A percentile compares a stretch with the other conserved stretches of the same genome.
These are phyloP conservation scores for Anthoscopus minutus DNA, from an alignment of 2,113 vertebrate genomes.

Conservation along the genomic window DNA sequence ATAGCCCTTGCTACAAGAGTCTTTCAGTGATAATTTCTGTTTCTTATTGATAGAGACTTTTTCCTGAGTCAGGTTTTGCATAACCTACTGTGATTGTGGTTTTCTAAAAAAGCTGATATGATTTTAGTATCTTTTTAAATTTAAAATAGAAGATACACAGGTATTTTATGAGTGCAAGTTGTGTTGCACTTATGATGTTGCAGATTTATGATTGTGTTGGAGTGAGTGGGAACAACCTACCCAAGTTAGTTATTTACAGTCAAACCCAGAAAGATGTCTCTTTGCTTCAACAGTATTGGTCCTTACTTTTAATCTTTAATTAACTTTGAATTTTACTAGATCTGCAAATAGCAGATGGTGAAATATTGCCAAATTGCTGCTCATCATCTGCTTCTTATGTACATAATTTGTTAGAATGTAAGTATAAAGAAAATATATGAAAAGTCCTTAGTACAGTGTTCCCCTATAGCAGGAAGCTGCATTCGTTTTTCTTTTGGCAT, in stretches of 20 bases:
- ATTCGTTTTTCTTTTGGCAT: background rate
- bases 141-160: background rate
- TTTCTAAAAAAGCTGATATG: background rate
- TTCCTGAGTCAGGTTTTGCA: background rate
- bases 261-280: background rate
- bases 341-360: conserved; percentile 57
- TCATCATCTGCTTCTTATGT: conserved; percentile 50
- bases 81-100: background rate
- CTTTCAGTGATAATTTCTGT: background rate
- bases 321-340: conserved; percentile 45
- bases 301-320: conserved; percentile 50
- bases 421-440: background rate
- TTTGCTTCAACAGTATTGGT: background rate
- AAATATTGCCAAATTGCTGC: conserved; percentile 35
- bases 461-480: background rate
- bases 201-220: background rate
- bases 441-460: background rate
- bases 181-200: background rate
- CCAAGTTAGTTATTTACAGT: background rate
- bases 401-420: conserved; percentile 22
- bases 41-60: background rate
- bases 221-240: background rate
- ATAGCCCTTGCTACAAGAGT: background rate
- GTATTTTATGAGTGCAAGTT: background rate
- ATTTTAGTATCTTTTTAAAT: background rate